Evolutionary conservation across 1,140 invertebrate species (phyloP).

Genomic region (Cyclargus thomasi): DNA sequence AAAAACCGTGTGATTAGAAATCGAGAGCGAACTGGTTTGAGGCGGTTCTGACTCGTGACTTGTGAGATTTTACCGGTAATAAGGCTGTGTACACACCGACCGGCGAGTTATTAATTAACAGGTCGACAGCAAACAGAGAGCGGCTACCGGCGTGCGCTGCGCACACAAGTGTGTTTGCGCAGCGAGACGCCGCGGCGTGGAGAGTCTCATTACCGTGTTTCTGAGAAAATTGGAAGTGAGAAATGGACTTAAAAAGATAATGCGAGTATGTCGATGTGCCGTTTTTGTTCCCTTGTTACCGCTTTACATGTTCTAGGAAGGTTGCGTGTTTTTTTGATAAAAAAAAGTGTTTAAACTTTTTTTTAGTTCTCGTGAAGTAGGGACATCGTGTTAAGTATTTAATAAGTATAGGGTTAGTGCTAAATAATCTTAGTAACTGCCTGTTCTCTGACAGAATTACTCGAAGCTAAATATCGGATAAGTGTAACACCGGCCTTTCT

Average conservation of each 20-base stretch:
- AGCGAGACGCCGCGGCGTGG: constrained; percentile 56
- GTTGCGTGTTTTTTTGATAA: not conserved
- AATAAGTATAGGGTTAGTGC: not conserved
- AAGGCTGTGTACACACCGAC: constrained; percentile 70
- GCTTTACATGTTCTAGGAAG: constrained; percentile 42
- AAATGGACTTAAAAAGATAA: constrained; percentile 66
- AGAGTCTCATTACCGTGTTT: constrained; percentile 67
- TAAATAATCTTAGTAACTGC: too few species aligned
- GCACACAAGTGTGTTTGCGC: constrained; percentile 63
- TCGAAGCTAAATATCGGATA: not conserved
- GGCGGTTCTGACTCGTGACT: constrained; percentile 62
- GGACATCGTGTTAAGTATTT: not conserved
- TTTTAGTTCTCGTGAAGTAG: not conserved
- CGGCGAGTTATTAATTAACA: constrained; percentile 73
- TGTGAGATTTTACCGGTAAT: constrained; percentile 73
- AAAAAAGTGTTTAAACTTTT: not conserved
- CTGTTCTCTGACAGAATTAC: too few species aligned
- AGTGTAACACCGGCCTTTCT: not conserved
- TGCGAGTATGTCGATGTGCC: constrained; percentile 45
- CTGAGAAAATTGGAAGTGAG: constrained; percentile 69
- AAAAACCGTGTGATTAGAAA: constrained; percentile 66
- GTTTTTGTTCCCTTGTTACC: constrained; percentile 59
- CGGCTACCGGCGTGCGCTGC: constrained; percentile 67
- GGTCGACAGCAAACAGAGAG: constrained; percentile 71
- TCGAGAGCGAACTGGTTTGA: constrained; percentile 58